Base-by-base conservation (phyloP, 2,113 vertebrate genomes). In the Leuciscus idus region DNA sequence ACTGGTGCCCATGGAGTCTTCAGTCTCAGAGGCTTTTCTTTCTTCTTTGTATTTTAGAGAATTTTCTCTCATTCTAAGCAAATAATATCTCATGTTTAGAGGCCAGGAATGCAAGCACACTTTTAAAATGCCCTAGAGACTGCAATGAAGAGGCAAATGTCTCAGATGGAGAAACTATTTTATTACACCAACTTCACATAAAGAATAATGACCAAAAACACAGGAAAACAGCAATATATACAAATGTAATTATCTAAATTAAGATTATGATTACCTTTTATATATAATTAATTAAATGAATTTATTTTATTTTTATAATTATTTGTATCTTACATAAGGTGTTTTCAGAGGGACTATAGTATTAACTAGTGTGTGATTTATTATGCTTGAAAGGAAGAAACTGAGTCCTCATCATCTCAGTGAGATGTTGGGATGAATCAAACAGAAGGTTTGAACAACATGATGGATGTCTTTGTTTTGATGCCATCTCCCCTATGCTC, bases 81-180 rank as follows among this genome's bases (percentile, higher is more conserved):
- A 97, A 96, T 96, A 95, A 96, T 95, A 95, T 94, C 95, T 95
- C 90, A 92, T 93, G 93, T 98, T 97, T 96, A 96, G 96, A 95
- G 94, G 94, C 93, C 89, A 92, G 92, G 95, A 95, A 95, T 95
- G 93, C 92, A 95, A 93, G 94, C 94, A 96, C 95, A 96, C 96
- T 96, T 95, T 96, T 96, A 96, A 95, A 94, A 93, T 93, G 92
- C 95, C 95, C 95, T 92, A 90, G 93, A 96, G 95, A 96, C 94
- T 89, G 94, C 92, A 93, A 94, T 95, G 96, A 95, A 95, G 95
- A 95, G 95, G 94, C 87, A 85, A 87, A 85, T 95, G 93, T 94
- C 94, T 95, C 94, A 95, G 95, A 94, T 93, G 95, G 93, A 96
- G 95, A 97, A 97, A 96, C 96, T 95, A 89, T 97, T 98, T 97